Evolutionary conservation across 2,113 vertebrate species (phyloP).

Genomic region (Osmerus eperlanus): DNA sequence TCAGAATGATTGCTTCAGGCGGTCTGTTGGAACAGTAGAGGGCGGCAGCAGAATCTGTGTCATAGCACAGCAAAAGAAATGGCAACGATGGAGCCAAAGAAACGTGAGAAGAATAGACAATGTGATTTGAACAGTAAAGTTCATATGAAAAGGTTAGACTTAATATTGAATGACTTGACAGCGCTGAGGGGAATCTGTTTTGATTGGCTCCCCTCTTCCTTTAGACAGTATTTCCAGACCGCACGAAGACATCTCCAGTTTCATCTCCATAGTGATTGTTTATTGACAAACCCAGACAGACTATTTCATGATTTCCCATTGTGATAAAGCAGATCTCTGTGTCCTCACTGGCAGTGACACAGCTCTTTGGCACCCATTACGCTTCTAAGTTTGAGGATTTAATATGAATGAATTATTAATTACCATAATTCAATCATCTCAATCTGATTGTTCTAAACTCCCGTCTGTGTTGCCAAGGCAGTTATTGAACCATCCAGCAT

Average conservation of each 20-base stretch:
- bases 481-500: slow-evolving; percentile 48
- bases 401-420: slow-evolving; percentile 60
- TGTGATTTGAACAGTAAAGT: slow-evolving; percentile 8
- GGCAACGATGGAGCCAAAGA: background rate
- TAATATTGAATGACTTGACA: background rate
- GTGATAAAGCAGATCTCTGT: background rate
- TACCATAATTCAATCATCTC: slow-evolving; percentile 44
- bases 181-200: background rate
- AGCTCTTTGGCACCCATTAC: slow-evolving; percentile 20
- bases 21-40: slow-evolving; percentile 19
- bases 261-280: background rate
- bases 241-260: background rate
- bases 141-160: slow-evolving; percentile 13
- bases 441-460: slow-evolving; percentile 41
- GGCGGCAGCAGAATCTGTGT: slow-evolving; percentile 9
- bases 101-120: background rate
- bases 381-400: slow-evolving; percentile 31
- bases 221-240: background rate
- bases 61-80: background rate
- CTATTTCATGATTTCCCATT: background rate
- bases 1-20: slow-evolving; percentile 8
- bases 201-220: background rate
- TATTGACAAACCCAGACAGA: background rate
- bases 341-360: slow-evolving; percentile 3
- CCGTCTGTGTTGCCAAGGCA: slow-evolving; percentile 41